Base-by-base conservation (phyloP, 2,113 vertebrate genomes). In the Willisornis vidua region DNA sequence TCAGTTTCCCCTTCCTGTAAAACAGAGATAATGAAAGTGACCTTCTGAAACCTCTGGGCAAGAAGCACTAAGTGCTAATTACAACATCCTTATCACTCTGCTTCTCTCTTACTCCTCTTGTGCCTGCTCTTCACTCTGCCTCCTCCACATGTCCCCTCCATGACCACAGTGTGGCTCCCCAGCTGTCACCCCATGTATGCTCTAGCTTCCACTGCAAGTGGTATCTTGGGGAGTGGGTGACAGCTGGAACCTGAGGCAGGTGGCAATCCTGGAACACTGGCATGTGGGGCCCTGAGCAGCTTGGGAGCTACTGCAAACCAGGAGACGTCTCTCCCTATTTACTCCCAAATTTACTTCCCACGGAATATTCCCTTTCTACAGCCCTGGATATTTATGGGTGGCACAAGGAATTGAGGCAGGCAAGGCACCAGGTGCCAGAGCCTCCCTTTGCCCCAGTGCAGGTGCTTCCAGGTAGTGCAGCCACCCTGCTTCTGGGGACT, bases 1-100 rank as follows among this genome's bases (percentile, higher is more conserved):
- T 97, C 96, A 95, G 87, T 96, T 96, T 92, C 75, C 67, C 35
- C 35, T 0, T 0, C 29, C 90, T 86, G 85, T 24, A 66, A 93
- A 93, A 70, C 55, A 90, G 85, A 93, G 79, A 88, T 94, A 94
- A 91, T 46, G 66, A 90, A 90, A 66, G 58, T 93, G 87, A 94
- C 92, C 62, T 79, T 83, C 25, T 35, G 72, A 71, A 74, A 86
- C 59, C 90, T 86, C 59, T 24, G 43, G 12, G 28, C 0, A 0
- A 86, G 48, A 29, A 88, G 16, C 0, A 0, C n/a, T 65, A 52
- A 93, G 37, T 22, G 28, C 75, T 94, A 89, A 97, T 95, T 94
- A 94, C 43, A 85, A 45, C 10, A 22, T 48, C 1, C 1, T 92
- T 92, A 84, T 77, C 75, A 25, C 18, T 58, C 52, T 54, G 31